Base-by-base conservation (phyloP, 2,888 invertebrate genomes). In the Noctua janthe region DNA sequence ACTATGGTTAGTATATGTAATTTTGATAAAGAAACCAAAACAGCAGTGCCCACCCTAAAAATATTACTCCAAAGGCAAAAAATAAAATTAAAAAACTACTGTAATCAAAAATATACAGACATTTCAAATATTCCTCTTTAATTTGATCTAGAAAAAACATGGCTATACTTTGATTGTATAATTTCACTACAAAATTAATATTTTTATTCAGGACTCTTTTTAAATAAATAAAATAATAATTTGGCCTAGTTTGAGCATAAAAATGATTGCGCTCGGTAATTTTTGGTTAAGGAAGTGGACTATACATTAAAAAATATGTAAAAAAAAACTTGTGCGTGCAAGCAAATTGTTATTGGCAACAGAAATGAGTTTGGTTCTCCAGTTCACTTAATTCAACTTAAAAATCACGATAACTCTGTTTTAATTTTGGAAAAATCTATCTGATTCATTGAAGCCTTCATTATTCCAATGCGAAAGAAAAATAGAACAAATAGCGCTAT, bases 31-130 rank as follows among this genome's bases (percentile, higher is more conserved):
- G n/a, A 81, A 81, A 39, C 79, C 51, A 77, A 81, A 78, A 90
- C 84, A 71, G 47, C 62, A 83, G 74, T 76, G 77, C 74, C 87
- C 51, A 71, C 51, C 29, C 35, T 8, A 62, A 75, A 66, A 90
- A 91, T 88, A 87, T 83, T 87, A 87, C 71, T 87, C 86, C 83
- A 80, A 86, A 83, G 82, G 20, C 87, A 90, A 39, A 84, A 80
- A 77, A 85, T 76, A 87, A 90, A 89, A 89, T 85, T 87, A 82
- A 84, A 39, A 90, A 91, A 90, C 91, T 92, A 93, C 92, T 92
- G 94, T 91, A 94, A 92, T 94, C 95, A 95, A 95, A 96, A 95
- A 96, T 95, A 95, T 96, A 95, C 95, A 96, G 93, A 96, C 13
- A 94, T 91, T 93, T 93, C 91, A 92, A 88, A 84, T 84, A 85